Conservation (phyloP, 2,888 invertebrate genomes). For the Cremastinae sp. region DNA sequence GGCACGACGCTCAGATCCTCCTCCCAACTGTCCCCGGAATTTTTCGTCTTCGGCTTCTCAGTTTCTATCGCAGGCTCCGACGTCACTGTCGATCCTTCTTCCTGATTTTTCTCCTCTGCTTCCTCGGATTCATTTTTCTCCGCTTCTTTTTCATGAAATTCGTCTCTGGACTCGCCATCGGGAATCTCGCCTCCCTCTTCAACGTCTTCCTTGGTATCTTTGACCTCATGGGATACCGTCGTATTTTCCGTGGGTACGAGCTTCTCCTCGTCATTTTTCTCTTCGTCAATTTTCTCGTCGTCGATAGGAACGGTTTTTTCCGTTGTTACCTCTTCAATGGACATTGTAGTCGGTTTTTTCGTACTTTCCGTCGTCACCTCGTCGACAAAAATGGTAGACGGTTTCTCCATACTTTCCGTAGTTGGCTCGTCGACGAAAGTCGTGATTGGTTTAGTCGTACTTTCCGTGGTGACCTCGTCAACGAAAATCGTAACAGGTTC, state of each 20-base stretch:
- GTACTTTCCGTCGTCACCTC: conserved; percentile 35
- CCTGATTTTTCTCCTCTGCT: no score
- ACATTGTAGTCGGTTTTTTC: neutral
- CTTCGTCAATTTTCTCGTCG: conserved; percentile 12
- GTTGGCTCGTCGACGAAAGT: conserved; percentile 27
- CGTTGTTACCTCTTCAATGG: conserved; percentile 30
- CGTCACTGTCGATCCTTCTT: no score
- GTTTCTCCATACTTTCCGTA: conserved; percentile 15
- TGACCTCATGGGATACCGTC: conserved; percentile 39
- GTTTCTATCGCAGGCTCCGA: no score
- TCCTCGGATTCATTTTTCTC: no score
- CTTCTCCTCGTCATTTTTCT: no score
- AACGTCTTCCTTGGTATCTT: no score
- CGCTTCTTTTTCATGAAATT: no score
- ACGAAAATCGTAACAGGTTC: conserved; percentile 16
- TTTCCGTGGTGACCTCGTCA: conserved; percentile 32
- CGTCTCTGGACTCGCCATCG: no score
- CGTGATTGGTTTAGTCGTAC: conserved; percentile 21
- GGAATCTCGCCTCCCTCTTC: no score
- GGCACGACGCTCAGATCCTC: conserved; percentile 62
- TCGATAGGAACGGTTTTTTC: conserved; percentile 31
- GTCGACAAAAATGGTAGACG: conserved; percentile 27
- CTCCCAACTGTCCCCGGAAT: no score
- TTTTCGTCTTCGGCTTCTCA: conserved; percentile 43
- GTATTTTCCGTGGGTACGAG: conserved; percentile 24